Evolutionary conservation across 2,888 invertebrate species (phyloP), one percentile per base, ranked within the genome.

Genomic region (Lasioglossum zephyrum): DNA sequence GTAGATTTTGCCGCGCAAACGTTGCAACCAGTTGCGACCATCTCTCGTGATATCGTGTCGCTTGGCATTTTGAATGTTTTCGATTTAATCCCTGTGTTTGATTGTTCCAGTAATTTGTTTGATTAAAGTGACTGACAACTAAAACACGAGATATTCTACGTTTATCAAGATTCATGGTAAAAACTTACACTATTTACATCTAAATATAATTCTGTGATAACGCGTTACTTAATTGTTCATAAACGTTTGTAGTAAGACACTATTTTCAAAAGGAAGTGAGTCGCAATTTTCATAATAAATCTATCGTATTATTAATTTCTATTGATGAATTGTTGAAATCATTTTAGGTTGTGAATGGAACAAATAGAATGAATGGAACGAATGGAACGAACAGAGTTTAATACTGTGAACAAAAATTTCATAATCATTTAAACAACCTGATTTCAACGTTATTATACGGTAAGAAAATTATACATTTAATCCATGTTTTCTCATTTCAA

Each of bases 1-100:
- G 91, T 91, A 93, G 92, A 92, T 93, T 94, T 93, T 92, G 92
- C 94, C 94, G 94, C 94, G 94, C 93, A 94, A 94, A 93, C 89
- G 85, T 91, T 86, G 85, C 81, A 88, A 86, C 87, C 85, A 85
- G 85, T 91, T 86, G 85, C 81, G 88, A 86, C 87, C 85, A 85
- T 87, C 88, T 88, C 77, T 87, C 82, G 77, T 88, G 76, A 63
- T 74, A 89, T 91, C 89, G 92, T 88, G 88, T 89, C 85, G n/a
- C 13, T 70, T 47, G 36, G n/a, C 36, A 39, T 86, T 79, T 78
- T 81, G 31, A 5, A 57, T 53, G n/a, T 47, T 53, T 75, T 78
- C 73, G 78, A 60, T 73, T 60, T 60, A 75, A 78, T 41, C 63
- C 18, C 31, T 63, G 44, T 80, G 66, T 63, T 22, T 76, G 2